A percentile compares a stretch with the other conserved stretches of the same genome.
Evolutionary conservation across 2,797 vertebrate species (phyloP).

Genomic region (Clarias platycephalus): DNA sequence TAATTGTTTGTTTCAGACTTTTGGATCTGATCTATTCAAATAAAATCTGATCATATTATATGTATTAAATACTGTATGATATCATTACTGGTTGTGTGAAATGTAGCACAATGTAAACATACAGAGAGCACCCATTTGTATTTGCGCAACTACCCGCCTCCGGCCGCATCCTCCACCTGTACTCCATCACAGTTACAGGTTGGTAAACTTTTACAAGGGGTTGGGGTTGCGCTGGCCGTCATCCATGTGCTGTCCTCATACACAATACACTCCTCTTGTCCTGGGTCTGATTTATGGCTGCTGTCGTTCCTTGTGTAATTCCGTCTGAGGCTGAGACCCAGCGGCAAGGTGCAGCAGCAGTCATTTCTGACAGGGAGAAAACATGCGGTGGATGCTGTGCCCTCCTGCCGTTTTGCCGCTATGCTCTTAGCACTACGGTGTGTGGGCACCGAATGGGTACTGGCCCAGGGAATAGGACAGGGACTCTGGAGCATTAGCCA

Average conservation of each 20-base stretch:
- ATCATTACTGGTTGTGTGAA: neutral
- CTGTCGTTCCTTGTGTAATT: conserved; percentile 70
- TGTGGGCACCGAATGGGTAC: conserved; percentile 49
- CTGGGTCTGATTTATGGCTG: conserved; percentile 71
- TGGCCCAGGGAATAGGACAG: conserved; percentile 50
- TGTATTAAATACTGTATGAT: neutral
- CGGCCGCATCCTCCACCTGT: conserved; percentile 14
- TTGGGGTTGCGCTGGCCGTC: conserved; percentile 39
- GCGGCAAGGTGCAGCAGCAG: conserved; percentile 58
- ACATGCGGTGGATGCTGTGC: conserved; percentile 60
- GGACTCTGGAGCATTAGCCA: conserved; percentile 62
- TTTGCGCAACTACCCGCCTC: neutral
- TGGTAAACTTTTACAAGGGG: conserved; percentile 38
- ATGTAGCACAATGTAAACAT: too few species aligned
- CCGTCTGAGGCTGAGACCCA: conserved; percentile 64
- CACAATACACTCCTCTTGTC: conserved; percentile 60
- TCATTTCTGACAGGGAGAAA: conserved; percentile 63
- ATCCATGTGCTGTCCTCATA: conserved; percentile 51
- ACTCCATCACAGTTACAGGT: conserved; percentile 52
- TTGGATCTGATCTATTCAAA: neutral
- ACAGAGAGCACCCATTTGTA: neutral
- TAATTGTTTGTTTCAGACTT: neutral
- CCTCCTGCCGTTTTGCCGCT: conserved; percentile 64
- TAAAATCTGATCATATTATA: too few species aligned
- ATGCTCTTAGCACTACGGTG: conserved; percentile 65